phyloP scores from a whole-genome alignment of 2,888 invertebrate species.

The Panzeria rudis region DNA sequence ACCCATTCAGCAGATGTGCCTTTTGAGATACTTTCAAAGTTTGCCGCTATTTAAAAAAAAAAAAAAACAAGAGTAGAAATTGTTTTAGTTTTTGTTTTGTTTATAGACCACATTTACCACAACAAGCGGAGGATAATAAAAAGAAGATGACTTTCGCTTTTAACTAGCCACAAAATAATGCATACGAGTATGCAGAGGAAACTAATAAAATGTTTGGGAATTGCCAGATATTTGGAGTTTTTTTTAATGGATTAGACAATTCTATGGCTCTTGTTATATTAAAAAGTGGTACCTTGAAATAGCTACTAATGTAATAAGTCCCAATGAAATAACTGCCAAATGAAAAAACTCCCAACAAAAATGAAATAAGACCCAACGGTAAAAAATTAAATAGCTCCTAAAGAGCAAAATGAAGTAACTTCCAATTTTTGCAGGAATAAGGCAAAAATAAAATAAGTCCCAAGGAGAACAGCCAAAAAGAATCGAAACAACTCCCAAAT shows the following conservation, averaged over 20 bases:
- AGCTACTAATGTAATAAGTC: too few relatives aligned
- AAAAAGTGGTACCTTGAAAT: too few relatives aligned
- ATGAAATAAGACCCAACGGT: too few relatives aligned
- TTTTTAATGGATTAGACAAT: not conserved
- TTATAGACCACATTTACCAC: constrained; percentile 55
- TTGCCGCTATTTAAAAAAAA: constrained; percentile 62
- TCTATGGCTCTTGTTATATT: not conserved
- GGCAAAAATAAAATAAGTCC: too few relatives aligned
- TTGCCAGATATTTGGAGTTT: constrained; percentile 28
- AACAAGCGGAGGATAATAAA: constrained; percentile 32
- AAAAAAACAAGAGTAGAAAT: constrained; percentile 40
- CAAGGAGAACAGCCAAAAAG: too few relatives aligned
- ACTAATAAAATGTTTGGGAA: constrained; percentile 1
- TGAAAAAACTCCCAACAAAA: too few relatives aligned
- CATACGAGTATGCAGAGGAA: constrained; percentile 6
- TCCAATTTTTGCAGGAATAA: too few relatives aligned
- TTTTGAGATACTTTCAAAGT: constrained; percentile 68
- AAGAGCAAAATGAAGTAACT: too few relatives aligned
- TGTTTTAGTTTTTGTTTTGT: constrained; percentile 21
- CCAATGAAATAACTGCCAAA: too few relatives aligned
- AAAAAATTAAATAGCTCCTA: too few relatives aligned
- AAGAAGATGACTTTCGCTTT: constrained; percentile 73
- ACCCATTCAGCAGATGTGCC: constrained; percentile 70
- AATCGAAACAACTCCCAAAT: too few relatives aligned
- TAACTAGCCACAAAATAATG: constrained; percentile 49